phyloP scores from a whole-genome alignment of 2,797 vertebrate genomes.

The Enteromius afrohamiltoni region DNA sequence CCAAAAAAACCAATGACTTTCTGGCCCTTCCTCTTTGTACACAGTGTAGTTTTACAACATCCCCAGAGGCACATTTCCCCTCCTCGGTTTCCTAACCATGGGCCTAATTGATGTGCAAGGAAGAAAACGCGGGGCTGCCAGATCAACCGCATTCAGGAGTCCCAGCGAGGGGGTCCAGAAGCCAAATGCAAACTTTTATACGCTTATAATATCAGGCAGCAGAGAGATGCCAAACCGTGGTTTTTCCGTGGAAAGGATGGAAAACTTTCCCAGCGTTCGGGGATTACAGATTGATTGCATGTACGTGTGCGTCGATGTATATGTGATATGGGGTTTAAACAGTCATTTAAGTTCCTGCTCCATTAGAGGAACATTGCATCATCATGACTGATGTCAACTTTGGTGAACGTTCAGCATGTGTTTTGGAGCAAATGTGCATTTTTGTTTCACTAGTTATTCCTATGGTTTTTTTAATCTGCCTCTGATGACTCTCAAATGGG shows the following conservation, averaged over 20 bases:
- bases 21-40: slow-evolving; percentile 36
- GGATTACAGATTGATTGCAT: slow-evolving; percentile 60
- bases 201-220: slow-evolving; percentile 56
- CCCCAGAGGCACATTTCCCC: slow-evolving; percentile 38
- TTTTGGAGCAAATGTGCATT: slow-evolving; percentile 24
- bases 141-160: slow-evolving; percentile 56
- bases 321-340: slow-evolving; percentile 23
- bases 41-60: slow-evolving; percentile 34
- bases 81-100: slow-evolving; percentile 52
- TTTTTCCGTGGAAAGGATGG: slow-evolving; percentile 44
- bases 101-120: slow-evolving; percentile 67
- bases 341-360: slow-evolving; percentile 19
- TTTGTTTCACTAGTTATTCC: slow-evolving; percentile 22
- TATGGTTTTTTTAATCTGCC: slow-evolving; percentile 28
- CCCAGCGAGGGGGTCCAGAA: slow-evolving; percentile 55
- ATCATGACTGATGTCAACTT: slow-evolving; percentile 38
- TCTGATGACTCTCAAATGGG: slow-evolving; percentile 44
- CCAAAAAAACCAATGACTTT: slow-evolving; percentile 29
- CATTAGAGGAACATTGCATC: slow-evolving; percentile 44
- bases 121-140: slow-evolving; percentile 37
- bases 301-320: slow-evolving; percentile 31
- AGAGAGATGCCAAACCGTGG: slow-evolving; percentile 47
- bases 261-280: slow-evolving; percentile 62
- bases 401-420: slow-evolving; percentile 18
- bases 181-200: slow-evolving; percentile 59